These are phyloP conservation scores for Montipora capricornis DNA, from an alignment of 64 coral and sea anemone species.

Conservation along the genomic window DNA sequence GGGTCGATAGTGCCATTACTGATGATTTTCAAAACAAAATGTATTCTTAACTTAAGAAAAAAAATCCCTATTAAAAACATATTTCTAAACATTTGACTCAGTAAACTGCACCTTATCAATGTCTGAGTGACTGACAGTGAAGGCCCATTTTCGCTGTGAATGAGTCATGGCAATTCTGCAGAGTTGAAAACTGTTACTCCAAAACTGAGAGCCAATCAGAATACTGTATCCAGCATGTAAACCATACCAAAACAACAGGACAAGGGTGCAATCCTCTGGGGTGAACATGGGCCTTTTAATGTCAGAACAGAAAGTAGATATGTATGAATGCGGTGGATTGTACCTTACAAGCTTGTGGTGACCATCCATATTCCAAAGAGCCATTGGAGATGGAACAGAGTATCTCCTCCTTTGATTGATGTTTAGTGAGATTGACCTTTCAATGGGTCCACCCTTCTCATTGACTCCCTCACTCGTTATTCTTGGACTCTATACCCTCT, in stretches of 20 bases:
- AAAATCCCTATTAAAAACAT: background rate
- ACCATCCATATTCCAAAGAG: constrained; percentile 40
- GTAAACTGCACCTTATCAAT: too few relatives aligned
- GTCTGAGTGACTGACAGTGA: background rate
- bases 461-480: constrained; percentile 15
- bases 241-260: background rate
- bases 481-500: too few relatives aligned
- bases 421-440: constrained; percentile 59
- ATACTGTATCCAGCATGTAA: background rate
- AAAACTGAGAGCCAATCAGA: background rate
- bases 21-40: background rate
- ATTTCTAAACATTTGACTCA: background rate
- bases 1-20: background rate
- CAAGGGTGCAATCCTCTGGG: background rate
- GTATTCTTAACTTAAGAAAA: background rate
- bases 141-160: background rate
- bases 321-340: background rate
- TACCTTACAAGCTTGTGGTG: background rate
- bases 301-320: background rate
- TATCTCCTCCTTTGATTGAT: constrained; percentile 55
- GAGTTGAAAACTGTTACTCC: background rate
- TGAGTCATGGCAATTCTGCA: background rate
- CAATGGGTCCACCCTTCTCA: constrained; percentile 59
- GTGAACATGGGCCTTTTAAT: background rate
- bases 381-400: constrained; percentile 47